Percentiles rank a stretch among this genome's conserved stretches.
phyloP scores from a whole-genome alignment of 1,140 invertebrate species.

The Metaphire vulgaris region DNA sequence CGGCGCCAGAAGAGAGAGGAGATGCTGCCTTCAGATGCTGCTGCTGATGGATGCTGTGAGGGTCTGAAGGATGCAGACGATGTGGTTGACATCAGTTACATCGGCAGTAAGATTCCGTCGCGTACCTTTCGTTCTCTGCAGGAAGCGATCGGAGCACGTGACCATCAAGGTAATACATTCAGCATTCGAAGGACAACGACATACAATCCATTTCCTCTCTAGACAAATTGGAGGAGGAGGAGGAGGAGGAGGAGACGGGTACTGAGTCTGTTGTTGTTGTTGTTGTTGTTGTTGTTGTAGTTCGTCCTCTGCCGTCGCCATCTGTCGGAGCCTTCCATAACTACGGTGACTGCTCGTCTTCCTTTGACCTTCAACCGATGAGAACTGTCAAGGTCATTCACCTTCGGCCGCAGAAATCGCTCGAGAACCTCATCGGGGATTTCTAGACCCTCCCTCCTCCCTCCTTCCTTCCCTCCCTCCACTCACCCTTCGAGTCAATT shows the following conservation, averaged over 20 bases:
- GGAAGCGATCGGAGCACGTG: constrained; percentile 21
- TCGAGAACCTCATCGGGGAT: constrained; percentile 8
- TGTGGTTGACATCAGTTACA: constrained; percentile 28
- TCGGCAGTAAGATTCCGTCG: constrained; percentile 47
- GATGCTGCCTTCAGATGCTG: neutral
- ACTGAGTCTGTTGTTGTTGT: too few species aligned
- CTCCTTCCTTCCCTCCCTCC: too few species aligned
- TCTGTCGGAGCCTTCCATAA: too few species aligned
- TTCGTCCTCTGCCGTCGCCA: too few species aligned
- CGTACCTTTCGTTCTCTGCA: constrained; percentile 16
- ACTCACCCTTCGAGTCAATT: too few species aligned
- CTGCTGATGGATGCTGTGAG: neutral
- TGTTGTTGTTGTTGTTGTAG: too few species aligned
- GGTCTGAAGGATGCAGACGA: constrained; percentile 8
- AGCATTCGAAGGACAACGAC: neutral
- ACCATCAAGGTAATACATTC: constrained; percentile 13
- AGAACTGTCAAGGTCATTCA: constrained; percentile 14
- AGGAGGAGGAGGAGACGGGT: too few species aligned
- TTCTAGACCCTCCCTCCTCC: constrained; percentile 8
- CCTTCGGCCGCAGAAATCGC: constrained; percentile 8
- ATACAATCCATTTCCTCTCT: too few species aligned
- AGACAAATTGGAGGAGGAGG: too few species aligned
- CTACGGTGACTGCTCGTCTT: too few species aligned
- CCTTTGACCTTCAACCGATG: too few species aligned
- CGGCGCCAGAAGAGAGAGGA: neutral